Percentiles rank a stretch among this genome's conserved stretches.
Evolutionary conservation across 2,888 invertebrate species (phyloP).

Genomic region (Baccha elongata): DNA sequence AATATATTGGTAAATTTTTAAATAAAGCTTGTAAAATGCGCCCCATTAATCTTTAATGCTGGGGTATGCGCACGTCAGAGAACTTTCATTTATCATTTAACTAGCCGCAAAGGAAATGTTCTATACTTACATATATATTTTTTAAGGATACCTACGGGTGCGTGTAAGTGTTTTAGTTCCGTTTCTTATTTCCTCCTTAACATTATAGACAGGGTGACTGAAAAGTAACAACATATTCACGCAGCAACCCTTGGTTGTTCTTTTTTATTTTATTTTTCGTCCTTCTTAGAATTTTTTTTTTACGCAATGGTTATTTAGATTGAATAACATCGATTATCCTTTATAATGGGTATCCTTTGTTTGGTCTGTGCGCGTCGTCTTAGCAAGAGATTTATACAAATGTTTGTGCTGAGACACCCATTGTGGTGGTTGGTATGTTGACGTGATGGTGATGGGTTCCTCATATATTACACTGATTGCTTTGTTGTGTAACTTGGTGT

Average conservation of each 20-base stretch:
- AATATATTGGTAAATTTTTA: conserved; percentile 53
- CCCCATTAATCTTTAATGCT: conserved; percentile 68
- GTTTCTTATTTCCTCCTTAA: conserved; percentile 16
- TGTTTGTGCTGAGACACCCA: conserved; percentile 42
- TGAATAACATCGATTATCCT: conserved; percentile 68
- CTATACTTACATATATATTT: background rate
- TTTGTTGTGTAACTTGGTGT: conserved; percentile 42
- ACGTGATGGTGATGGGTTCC: conserved; percentile 11
- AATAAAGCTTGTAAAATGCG: conserved; percentile 62
- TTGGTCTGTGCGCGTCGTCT: conserved; percentile 41
- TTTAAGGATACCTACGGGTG: background rate
- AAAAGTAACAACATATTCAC: conserved; percentile 53
- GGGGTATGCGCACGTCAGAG: conserved; percentile 60
- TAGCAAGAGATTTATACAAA: conserved; percentile 33
- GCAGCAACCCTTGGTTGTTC: background rate
- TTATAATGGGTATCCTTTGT: conserved; percentile 56
- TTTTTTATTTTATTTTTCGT: background rate
- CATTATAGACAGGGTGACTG: conserved; percentile 29
- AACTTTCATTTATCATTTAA: conserved; percentile 63
- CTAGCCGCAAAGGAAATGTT: conserved; percentile 32
- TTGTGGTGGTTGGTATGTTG: conserved; percentile 24
- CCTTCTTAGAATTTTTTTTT: conserved; percentile 12
- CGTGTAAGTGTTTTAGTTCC: conserved; percentile 8
- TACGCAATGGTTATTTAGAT: conserved; percentile 61
- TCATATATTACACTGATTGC: conserved; percentile 43